A percentile compares a stretch with the other conserved stretches of the same genome.
Evolutionary conservation across 2,888 invertebrate genomes (phyloP).

Genomic region (Drosophila atripex): DNA sequence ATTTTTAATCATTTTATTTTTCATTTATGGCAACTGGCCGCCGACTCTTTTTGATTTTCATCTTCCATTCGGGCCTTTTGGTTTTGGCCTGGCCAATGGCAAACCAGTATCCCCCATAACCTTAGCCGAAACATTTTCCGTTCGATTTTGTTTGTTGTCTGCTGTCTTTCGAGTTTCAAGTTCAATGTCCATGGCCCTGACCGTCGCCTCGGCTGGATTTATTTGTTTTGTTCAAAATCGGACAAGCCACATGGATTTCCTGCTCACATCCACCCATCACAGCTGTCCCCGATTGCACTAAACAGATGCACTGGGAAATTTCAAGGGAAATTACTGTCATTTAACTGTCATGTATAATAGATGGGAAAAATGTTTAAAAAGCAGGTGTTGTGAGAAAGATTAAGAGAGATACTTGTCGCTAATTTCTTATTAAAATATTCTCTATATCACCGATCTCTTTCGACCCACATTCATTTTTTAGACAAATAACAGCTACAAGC

Average conservation of each 20-base stretch:
- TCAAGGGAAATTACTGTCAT: neutral
- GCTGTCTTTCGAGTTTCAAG: slow-evolving; percentile 58
- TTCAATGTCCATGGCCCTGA: slow-evolving; percentile 70
- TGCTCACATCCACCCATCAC: slow-evolving; percentile 13
- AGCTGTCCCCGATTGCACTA: neutral
- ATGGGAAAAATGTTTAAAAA: no score
- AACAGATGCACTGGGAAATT: slow-evolving; percentile 1
- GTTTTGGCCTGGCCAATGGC: slow-evolving; percentile 9
- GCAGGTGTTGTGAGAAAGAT: no score
- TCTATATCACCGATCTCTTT: no score
- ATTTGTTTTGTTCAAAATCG: slow-evolving; percentile 22
- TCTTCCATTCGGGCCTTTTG: neutral
- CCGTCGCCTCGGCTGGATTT: slow-evolving; percentile 14
- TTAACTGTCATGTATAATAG: no score
- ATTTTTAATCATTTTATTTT: slow-evolving; percentile 9
- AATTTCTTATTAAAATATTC: no score
- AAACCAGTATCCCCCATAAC: slow-evolving; percentile 27
- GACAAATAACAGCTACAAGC: no score
- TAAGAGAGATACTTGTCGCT: no score
- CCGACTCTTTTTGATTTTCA: slow-evolving; percentile 3
- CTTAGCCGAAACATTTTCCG: slow-evolving; percentile 6
- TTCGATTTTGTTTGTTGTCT: neutral
- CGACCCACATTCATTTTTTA: no score
- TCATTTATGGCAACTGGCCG: slow-evolving; percentile 10
- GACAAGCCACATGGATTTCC: slow-evolving; percentile 13